Evolutionary conservation across 2,797 vertebrate species (phyloP), one percentile per base, ranked within the genome.

Genomic region (Pseudochaenichthys georgianus): DNA sequence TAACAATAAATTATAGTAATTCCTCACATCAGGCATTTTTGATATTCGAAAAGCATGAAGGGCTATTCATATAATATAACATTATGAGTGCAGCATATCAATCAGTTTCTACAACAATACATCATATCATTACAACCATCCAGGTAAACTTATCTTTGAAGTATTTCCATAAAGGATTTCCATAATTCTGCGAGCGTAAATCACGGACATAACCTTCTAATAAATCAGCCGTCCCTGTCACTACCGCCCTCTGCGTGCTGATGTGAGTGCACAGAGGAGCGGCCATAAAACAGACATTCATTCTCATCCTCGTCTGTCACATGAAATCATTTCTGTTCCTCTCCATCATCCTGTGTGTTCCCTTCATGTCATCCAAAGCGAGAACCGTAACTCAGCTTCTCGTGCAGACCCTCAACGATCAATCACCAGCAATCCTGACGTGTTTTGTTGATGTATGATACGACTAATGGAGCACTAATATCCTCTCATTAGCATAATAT

Each of bases 271-370:
- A 66, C 55, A 70, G 79, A 45, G 34, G 65, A 65, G 62, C 28
- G 62, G 76, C 63, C 46, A 43, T 79, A 43, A 82, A 81, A 47
- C 47, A 73, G 21, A 71, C 50, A 86, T 54, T 53, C 66, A 85
- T 78, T 86, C 73, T 73, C 58, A 72, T 77, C 72, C 45, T 3
- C 45, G 16, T 66, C 78, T 87, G 87, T 87, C 90, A 88, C 76
- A 75, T 76, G n/a, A 73, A 79, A 91, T 88, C 77, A 73, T 70
- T 61, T 23, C 38, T 47, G 63, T 63, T 73, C 70, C 47, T 77
- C 53, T 57, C 72, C 85, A 73, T 70, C 34, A 38, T 38, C 34
- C 34, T 38, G 34, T 43, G 23, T 57, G 46, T 31, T 69, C 16
- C 61, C 51, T 60, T 64, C 75, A 48, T 78, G 64, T 87, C 75